Conservation (phyloP, 2,797 vertebrate genomes). For the Taenioides sp. region DNA sequence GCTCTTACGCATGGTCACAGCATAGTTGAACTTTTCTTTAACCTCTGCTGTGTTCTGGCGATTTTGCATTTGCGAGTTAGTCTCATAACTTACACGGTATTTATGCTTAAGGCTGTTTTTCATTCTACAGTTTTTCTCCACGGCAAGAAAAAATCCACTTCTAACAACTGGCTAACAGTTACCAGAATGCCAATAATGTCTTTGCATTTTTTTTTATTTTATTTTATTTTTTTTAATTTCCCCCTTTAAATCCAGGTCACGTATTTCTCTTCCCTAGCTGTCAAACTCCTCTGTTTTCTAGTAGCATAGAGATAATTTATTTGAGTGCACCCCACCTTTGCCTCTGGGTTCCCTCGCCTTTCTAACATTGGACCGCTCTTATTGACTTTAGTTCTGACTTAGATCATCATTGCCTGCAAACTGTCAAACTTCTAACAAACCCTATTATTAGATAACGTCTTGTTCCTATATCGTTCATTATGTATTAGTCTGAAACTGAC, state of each 20-base stretch:
- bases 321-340: background rate
- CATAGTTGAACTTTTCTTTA: too few relatives aligned
- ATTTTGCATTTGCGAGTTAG: background rate
- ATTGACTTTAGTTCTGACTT: slow-evolving; percentile 26
- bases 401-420: slow-evolving; percentile 31
- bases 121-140: background rate
- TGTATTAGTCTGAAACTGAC: slow-evolving; percentile 58
- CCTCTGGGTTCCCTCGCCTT: slow-evolving; percentile 3
- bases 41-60: background rate
- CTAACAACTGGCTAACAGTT: too few relatives aligned
- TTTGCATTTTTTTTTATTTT: background rate
- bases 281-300: background rate
- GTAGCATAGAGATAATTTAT: background rate
- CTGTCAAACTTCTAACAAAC: slow-evolving; percentile 48
- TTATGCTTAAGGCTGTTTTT: background rate
- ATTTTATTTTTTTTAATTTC: too few relatives aligned
- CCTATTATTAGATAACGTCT: slow-evolving; percentile 17
- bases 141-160: background rate
- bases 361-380: background rate
- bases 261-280: too few relatives aligned
- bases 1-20: background rate
- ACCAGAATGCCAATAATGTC: background rate
- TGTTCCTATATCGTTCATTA: slow-evolving; percentile 42
- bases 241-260: too few relatives aligned
- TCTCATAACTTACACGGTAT: background rate